Percentiles rank a stretch among this genome's conserved stretches.
phyloP scores from a whole-genome alignment of 2,113 vertebrate species.

The Trichomycterus rosablanca region DNA sequence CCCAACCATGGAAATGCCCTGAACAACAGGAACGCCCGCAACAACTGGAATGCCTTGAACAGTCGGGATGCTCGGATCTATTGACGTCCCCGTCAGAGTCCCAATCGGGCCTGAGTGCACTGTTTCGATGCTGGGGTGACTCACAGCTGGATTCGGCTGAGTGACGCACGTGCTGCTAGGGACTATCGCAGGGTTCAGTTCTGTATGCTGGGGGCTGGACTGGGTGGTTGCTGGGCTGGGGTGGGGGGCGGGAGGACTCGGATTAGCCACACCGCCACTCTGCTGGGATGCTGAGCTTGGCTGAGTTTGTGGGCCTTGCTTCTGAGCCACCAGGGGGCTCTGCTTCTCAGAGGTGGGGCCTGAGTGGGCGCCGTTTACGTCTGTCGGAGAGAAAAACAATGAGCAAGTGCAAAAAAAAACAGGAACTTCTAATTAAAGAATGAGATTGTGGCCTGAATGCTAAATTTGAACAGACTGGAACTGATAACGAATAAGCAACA shows the following conservation, averaged over 20 bases:
- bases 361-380: conserved; percentile 83
- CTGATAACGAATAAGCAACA: no score
- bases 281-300: conserved; percentile 66
- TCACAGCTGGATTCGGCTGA: conserved; percentile 50
- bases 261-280: conserved; percentile 47
- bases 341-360: conserved; percentile 94
- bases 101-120: conserved; percentile 55
- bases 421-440: neutral
- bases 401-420: neutral
- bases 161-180: conserved; percentile 52
- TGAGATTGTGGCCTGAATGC: no score
- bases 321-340: conserved; percentile 95
- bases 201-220: conserved; percentile 44
- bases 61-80: conserved; percentile 38
- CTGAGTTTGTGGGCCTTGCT: conserved; percentile 81
- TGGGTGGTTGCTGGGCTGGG: conserved; percentile 53
- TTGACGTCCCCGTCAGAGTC: conserved; percentile 50
- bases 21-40: conserved; percentile 49
- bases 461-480: no score
- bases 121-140: conserved; percentile 29
- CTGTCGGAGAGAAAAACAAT: conserved; percentile 56
- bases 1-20: conserved; percentile 34
- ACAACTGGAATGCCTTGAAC: conserved; percentile 26
- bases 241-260: conserved; percentile 57
- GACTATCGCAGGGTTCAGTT: conserved; percentile 50